Evolutionary conservation across 2,797 vertebrate genomes (phyloP).

Genomic region (Tokudaia tokunoshimensis): DNA sequence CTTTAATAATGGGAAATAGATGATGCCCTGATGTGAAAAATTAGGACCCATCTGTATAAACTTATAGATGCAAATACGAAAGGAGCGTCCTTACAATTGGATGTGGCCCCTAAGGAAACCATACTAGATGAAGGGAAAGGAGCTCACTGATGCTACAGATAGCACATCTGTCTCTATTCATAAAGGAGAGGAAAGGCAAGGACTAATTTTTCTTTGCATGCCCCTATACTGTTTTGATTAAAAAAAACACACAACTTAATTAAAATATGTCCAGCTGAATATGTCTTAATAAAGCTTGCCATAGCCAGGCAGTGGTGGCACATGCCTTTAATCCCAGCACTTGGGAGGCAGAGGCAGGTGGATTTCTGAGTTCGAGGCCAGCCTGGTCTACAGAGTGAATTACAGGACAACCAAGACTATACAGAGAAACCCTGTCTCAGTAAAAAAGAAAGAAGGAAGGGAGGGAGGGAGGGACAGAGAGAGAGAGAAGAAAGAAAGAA

Average conservation of each 20-base stretch:
- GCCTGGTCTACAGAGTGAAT: too few relatives aligned
- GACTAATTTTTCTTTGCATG: background rate
- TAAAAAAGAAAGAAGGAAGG: too few relatives aligned
- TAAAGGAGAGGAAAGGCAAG: background rate
- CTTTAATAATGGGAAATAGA: constrained; percentile 34
- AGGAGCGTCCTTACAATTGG: background rate
- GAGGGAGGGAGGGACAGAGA: too few relatives aligned
- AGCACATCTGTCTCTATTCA: background rate
- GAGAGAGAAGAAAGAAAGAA: too few relatives aligned
- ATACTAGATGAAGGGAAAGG: background rate
- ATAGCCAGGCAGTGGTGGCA: background rate
- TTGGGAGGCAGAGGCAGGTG: too few relatives aligned
- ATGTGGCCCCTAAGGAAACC: background rate
- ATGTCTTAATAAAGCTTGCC: background rate
- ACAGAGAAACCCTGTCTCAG: too few relatives aligned
- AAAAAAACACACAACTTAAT: constrained; percentile 9
- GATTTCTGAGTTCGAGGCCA: too few relatives aligned
- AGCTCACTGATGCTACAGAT: too few relatives aligned
- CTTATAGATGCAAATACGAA: background rate
- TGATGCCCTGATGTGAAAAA: constrained; percentile 22
- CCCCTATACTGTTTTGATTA: background rate
- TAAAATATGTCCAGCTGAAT: background rate
- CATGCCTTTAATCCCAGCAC: too few relatives aligned
- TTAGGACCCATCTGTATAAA: background rate
- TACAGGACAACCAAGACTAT: too few relatives aligned